Percentiles rank a stretch among this genome's conserved stretches.
phyloP scores from a whole-genome alignment of 2,113 vertebrate species.

The Pelecanoides urinatrix region DNA sequence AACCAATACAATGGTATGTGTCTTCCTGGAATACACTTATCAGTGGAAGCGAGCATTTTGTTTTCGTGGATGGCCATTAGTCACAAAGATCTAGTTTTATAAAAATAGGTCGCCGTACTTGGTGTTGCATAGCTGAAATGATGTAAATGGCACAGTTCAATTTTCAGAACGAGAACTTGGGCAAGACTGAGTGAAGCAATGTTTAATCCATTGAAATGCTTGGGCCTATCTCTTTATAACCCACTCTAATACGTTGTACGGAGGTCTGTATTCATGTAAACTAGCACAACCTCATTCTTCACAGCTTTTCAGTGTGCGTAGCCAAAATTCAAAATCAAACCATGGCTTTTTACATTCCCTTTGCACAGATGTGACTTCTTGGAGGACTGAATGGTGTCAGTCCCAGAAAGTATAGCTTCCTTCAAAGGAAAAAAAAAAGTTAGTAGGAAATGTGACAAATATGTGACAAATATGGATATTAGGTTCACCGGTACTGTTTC shows the following conservation, averaged over 20 bases:
- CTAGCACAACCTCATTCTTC: not conserved
- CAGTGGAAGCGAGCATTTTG: not conserved
- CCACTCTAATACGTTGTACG: rapidly evolving
- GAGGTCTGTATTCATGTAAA: not conserved
- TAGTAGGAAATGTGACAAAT: not conserved
- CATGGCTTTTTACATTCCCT: not conserved
- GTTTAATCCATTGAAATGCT: not conserved
- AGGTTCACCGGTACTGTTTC: not conserved
- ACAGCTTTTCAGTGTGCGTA: not conserved
- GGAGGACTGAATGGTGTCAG: not conserved
- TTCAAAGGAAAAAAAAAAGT: not conserved
- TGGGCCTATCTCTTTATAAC: not conserved
- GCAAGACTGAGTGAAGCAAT: not conserved
- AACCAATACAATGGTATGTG: not conserved
- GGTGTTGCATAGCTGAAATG: not conserved
- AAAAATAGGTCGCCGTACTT: not conserved
- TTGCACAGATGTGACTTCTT: not conserved
- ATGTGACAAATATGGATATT: not conserved
- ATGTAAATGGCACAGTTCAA: not conserved
- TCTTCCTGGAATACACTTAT: not conserved
- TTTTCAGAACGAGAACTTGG: not conserved
- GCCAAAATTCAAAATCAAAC: not conserved
- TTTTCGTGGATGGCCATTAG: not conserved
- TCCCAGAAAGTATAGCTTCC: not conserved
- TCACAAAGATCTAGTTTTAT: not conserved